These are phyloP conservation scores for Chloropsis cyanopogon DNA, from an alignment of 2,113 vertebrate genomes.

Conservation along the genomic window DNA sequence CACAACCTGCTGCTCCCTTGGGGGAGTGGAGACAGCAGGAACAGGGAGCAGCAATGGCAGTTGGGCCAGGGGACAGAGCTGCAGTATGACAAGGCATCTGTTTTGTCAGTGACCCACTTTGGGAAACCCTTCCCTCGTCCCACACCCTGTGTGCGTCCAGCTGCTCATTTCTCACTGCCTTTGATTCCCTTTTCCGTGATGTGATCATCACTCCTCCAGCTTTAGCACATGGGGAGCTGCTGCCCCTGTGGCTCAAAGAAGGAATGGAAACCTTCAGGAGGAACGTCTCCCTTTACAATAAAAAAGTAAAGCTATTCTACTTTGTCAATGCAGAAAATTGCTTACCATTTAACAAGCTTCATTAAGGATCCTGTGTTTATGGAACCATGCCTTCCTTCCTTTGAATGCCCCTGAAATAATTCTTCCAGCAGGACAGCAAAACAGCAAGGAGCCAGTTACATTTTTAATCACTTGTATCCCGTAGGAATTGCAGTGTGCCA, in stretches of 20 bases:
- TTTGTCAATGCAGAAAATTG: conserved; percentile 4
- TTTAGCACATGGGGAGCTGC: rapidly evolving
- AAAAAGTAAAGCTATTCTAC: not conserved
- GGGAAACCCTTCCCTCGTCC: not conserved
- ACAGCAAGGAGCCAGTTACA: conserved; percentile 35
- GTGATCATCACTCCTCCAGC: not conserved
- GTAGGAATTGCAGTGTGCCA: not conserved
- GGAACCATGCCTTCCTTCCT: not conserved
- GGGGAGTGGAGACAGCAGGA: not conserved
- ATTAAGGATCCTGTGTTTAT: not conserved
- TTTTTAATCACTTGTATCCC: conserved; percentile 35
- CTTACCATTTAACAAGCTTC: conserved; percentile 19
- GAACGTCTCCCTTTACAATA: not conserved
- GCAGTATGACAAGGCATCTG: not conserved
- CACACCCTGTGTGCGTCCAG: not conserved
- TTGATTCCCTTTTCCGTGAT: not conserved
- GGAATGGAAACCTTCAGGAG: not conserved
- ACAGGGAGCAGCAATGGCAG: not conserved
- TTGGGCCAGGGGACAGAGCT: not conserved
- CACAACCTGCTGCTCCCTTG: rapidly evolving
- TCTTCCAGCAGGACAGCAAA: conserved; percentile 22
- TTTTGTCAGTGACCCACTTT: conserved; percentile 5
- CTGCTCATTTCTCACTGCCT: not conserved
- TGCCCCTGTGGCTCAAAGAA: not conserved
- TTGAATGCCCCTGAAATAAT: conserved; percentile 19